phyloP scores from a whole-genome alignment of 1,140 invertebrate genomes.

The Odontomachus brunneus region DNA sequence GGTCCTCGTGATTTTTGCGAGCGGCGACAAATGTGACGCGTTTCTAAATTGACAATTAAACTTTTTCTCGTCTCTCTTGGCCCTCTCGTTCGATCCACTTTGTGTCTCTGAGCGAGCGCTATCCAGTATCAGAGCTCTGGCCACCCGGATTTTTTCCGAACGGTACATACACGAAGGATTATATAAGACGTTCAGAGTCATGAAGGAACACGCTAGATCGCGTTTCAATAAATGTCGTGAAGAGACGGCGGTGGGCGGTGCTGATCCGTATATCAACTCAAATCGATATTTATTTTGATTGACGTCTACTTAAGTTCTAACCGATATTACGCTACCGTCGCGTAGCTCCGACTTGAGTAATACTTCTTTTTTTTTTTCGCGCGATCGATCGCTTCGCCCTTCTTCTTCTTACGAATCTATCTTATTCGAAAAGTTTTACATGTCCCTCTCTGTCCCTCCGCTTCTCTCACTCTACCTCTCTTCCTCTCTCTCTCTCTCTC shows the following conservation, averaged over 20 bases:
- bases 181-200: neutral
- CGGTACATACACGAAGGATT: neutral
- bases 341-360: constrained; percentile 43
- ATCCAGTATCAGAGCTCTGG: neutral
- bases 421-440: too few species aligned
- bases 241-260: neutral
- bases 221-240: constrained; percentile 5
- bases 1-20: too few species aligned
- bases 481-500: too few species aligned
- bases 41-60: too few species aligned
- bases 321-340: constrained; percentile 37
- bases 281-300: constrained; percentile 68
- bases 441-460: too few species aligned
- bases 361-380: neutral
- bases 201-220: neutral
- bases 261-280: constrained; percentile 17
- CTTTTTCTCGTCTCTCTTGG: too few species aligned
- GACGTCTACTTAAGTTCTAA: constrained; percentile 8
- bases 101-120: neutral
- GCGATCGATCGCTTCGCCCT: neutral
- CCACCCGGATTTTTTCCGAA: constrained; percentile 9
- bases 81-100: too few species aligned
- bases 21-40: too few species aligned
- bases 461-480: too few species aligned
- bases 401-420: constrained; percentile 21